A percentile compares a stretch with the other conserved stretches of the same genome.
These are phyloP conservation scores for Mystacornis crossleyi DNA, from an alignment of 2,113 vertebrate genomes.

Conservation along the genomic window DNA sequence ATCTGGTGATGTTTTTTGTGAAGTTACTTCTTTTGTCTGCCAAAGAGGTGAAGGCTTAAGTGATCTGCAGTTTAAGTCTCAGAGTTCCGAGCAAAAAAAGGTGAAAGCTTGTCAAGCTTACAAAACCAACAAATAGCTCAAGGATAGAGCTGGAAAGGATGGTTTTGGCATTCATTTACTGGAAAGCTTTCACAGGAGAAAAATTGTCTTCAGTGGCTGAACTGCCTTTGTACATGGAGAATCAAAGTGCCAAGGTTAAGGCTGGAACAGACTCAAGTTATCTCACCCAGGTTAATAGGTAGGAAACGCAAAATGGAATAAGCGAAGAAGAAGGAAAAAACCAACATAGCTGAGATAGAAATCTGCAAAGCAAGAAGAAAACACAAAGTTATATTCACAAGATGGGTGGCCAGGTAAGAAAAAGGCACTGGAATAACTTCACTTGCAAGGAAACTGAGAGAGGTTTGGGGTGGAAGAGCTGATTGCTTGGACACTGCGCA, in stretches of 20 bases:
- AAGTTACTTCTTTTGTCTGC: neutral
- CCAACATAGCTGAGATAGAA: neutral
- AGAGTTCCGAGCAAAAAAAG: neutral
- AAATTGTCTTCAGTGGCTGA: conserved; percentile 27
- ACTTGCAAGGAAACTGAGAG: neutral
- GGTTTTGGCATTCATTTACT: neutral
- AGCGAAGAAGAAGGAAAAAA: neutral
- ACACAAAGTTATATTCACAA: neutral
- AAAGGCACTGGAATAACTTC: neutral
- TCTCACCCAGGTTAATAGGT: neutral
- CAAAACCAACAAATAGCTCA: conserved; percentile 33
- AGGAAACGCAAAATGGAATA: neutral
- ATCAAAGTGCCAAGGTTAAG: neutral
- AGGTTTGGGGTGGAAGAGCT: fast-evolving
- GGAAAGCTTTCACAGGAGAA: conserved; percentile 25
- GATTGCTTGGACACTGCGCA: neutral
- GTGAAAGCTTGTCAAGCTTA: neutral
- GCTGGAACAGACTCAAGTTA: conserved; percentile 4
- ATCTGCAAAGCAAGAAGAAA: conserved; percentile 36
- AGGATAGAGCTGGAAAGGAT: neutral
- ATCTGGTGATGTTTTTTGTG: neutral
- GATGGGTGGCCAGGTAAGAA: neutral
- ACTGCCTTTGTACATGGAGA: conserved; percentile 4
- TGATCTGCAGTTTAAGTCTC: neutral
- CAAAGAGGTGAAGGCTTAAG: neutral